Conservation (phyloP, 2,888 invertebrate genomes). For the Conus canariensis region DNA sequence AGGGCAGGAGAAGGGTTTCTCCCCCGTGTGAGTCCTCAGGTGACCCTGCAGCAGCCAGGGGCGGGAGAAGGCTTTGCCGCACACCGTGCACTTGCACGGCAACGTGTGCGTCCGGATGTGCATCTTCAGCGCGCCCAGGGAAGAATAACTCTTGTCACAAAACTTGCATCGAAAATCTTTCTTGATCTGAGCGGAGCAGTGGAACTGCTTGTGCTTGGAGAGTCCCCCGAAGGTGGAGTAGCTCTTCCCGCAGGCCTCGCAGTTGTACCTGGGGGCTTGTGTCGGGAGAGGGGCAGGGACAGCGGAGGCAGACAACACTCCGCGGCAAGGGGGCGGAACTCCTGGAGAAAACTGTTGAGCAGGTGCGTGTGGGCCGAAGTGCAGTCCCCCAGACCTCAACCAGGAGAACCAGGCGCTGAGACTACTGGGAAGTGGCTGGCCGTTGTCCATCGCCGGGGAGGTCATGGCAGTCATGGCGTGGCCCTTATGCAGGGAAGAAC, state of each 20-base stretch:
- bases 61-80: constrained; percentile 97
- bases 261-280: constrained; percentile 76
- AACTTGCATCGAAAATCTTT: constrained; percentile 97
- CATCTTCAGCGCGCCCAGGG: constrained; percentile 97
- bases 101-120: constrained; percentile 98
- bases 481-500: background rate
- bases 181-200: constrained; percentile 88
- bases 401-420: constrained; percentile 46
- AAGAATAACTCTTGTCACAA: constrained; percentile 97
- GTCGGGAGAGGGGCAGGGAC: background rate
- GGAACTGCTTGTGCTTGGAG: constrained; percentile 96
- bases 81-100: constrained; percentile 97
- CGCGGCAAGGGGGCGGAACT: background rate
- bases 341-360: background rate
- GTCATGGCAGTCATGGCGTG: background rate
- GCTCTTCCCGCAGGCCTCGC: constrained; percentile 94
- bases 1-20: constrained; percentile 97
- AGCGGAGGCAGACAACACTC: background rate
- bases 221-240: constrained; percentile 96
- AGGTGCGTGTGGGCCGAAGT: background rate
- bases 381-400: constrained; percentile 31
- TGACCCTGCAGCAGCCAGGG: constrained; percentile 99
- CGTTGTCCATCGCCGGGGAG: background rate
- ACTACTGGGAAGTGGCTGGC: constrained; percentile 26
- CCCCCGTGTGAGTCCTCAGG: constrained; percentile 97